Percentiles rank a stretch among this genome's conserved stretches.
Evolutionary conservation across 2,113 vertebrate species (phyloP).

Genomic region (Chrysemys picta): DNA sequence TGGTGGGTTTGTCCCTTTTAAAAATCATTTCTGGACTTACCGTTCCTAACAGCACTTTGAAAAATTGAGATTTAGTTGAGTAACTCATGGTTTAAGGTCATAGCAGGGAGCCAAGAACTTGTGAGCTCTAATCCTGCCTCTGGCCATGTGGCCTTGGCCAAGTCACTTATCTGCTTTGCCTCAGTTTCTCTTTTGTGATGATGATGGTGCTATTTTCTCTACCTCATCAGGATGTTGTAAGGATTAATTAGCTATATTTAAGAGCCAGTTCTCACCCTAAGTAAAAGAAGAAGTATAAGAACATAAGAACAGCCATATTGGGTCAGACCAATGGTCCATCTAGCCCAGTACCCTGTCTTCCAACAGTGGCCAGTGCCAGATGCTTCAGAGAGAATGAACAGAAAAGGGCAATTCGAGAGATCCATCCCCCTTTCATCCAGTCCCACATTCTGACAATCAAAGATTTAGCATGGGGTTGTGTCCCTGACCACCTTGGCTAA

Average conservation of each 20-base stretch:
- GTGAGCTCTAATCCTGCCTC: neutral
- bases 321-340: no score
- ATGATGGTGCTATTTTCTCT: neutral
- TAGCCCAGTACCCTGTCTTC: neutral
- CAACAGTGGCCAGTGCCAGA: neutral
- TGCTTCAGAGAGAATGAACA: neutral
- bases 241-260: neutral
- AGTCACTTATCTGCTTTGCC: neutral
- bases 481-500: neutral
- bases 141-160: neutral
- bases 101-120: neutral
- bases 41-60: neutral
- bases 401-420: neutral
- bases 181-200: neutral
- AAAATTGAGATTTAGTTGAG: neutral
- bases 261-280: neutral
- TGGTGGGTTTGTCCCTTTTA: neutral
- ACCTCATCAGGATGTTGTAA: neutral
- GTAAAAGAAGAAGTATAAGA: neutral
- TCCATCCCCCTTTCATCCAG: neutral
- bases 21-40: neutral
- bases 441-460: neutral
- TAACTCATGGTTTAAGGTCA: neutral
- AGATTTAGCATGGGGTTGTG: neutral
- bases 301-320: neutral